Evolutionary conservation across 2,113 vertebrate species (phyloP).

Genomic region (Pseudorhombus dupliciocellatus): DNA sequence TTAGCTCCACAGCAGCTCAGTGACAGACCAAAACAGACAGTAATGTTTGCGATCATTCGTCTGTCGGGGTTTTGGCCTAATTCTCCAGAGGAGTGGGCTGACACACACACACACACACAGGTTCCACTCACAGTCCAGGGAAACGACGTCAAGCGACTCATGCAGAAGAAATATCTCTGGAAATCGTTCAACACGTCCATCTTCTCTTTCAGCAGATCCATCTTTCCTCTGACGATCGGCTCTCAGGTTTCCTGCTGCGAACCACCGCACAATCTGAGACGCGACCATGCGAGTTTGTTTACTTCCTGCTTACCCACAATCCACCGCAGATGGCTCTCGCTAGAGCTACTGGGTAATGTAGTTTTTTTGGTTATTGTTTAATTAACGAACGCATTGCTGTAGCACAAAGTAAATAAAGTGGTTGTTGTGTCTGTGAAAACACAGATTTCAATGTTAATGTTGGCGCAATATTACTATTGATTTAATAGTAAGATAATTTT

Average conservation of each 20-base stretch:
- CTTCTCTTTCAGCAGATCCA: background rate
- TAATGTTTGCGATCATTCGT: no score
- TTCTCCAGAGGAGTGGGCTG: no score
- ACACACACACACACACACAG: background rate
- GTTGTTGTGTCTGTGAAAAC: no score
- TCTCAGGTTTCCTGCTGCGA: background rate
- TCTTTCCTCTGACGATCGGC: background rate
- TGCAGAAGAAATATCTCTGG: constrained; percentile 70
- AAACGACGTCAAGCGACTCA: constrained; percentile 70
- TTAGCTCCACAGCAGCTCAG: no score
- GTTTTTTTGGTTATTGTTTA: constrained; percentile 26
- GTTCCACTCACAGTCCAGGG: constrained; percentile 76
- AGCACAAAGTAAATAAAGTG: background rate
- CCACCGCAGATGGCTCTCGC: background rate
- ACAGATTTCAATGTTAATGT: no score
- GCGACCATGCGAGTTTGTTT: constrained; percentile 39
- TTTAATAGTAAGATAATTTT: no score
- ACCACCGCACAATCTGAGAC: no score
- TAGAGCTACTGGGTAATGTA: constrained; percentile 32
- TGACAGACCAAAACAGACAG: no score
- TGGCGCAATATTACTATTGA: no score
- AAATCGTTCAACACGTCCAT: constrained; percentile 56
- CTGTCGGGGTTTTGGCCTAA: no score
- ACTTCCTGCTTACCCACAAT: constrained; percentile 44
- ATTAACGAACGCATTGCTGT: background rate